phyloP scores from a whole-genome alignment of 2,797 vertebrate genomes.

The Hozukius guyotensis region DNA sequence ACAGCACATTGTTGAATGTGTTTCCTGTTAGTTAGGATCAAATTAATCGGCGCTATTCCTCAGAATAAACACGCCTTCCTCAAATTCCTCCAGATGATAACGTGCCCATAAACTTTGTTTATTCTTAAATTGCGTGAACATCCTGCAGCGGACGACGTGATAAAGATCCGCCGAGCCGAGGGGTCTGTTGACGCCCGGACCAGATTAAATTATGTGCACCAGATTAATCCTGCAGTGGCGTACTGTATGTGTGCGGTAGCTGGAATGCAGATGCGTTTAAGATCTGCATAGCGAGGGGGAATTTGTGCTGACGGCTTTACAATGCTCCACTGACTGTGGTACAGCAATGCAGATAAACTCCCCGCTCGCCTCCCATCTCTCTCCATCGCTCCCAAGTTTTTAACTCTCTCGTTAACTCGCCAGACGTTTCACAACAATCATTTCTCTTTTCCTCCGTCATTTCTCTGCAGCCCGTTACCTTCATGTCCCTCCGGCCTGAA shows the following conservation, averaged over 20 bases:
- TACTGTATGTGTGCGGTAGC: background rate
- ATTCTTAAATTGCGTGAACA: background rate
- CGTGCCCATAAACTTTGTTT: too few species aligned
- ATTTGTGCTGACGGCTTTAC: conserved; percentile 68
- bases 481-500: conserved; percentile 4
- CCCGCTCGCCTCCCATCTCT: conserved; percentile 5
- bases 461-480: background rate
- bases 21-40: background rate
- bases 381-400: conserved; percentile 18
- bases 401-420: background rate
- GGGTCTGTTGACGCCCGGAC: background rate
- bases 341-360: conserved; percentile 69
- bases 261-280: conserved; percentile 55
- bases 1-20: background rate
- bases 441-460: background rate
- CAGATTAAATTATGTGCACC: conserved; percentile 12
- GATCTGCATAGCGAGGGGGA: conserved; percentile 60
- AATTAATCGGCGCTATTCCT: too few species aligned
- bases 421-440: background rate
- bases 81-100: too few species aligned
- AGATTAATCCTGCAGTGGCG: conserved; percentile 39
- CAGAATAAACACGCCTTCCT: too few species aligned
- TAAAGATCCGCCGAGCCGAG: background rate
- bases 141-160: background rate
- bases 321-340: conserved; percentile 36